A percentile compares a stretch with the other conserved stretches of the same genome.
These are phyloP conservation scores for Acrocephalus arundinaceus DNA, from an alignment of 2,113 vertebrate genomes.

Conservation along the genomic window DNA sequence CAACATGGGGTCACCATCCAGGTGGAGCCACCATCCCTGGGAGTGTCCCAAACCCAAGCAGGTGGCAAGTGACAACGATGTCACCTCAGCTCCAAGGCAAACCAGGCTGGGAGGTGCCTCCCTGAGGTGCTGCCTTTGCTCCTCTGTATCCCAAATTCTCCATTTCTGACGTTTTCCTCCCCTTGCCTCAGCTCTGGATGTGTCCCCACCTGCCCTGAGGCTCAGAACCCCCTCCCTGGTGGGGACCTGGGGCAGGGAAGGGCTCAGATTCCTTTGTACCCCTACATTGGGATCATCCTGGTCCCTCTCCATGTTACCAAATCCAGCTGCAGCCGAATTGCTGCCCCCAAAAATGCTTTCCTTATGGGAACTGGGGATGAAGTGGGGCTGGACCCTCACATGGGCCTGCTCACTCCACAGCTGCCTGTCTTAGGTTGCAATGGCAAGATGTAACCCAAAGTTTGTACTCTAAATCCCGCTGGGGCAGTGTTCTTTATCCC, in stretches of 20 bases:
- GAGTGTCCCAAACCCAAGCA: background rate
- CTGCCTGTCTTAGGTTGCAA: no score
- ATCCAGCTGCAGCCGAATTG: background rate
- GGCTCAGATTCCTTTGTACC: background rate
- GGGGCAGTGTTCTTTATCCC: no score
- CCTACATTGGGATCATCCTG: background rate
- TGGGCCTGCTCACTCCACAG: no score
- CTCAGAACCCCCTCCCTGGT: background rate
- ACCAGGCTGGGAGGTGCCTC: no score
- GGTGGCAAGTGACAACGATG: background rate
- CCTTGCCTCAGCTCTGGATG: background rate
- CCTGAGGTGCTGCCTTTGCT: background rate
- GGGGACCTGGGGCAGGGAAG: background rate
- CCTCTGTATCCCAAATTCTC: background rate
- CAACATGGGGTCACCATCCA: background rate
- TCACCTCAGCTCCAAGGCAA: background rate
- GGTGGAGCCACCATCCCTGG: background rate
- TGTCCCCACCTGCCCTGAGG: background rate
- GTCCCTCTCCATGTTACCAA: background rate
- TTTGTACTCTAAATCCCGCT: no score
- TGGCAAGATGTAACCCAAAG: no score
- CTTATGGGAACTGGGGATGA: no score
- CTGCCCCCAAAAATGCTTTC: background rate
- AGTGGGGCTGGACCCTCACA: no score
- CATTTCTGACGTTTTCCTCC: background rate